phyloP scores from a whole-genome alignment of 2,113 vertebrate genomes.

The Salvelinus sp. region DNA sequence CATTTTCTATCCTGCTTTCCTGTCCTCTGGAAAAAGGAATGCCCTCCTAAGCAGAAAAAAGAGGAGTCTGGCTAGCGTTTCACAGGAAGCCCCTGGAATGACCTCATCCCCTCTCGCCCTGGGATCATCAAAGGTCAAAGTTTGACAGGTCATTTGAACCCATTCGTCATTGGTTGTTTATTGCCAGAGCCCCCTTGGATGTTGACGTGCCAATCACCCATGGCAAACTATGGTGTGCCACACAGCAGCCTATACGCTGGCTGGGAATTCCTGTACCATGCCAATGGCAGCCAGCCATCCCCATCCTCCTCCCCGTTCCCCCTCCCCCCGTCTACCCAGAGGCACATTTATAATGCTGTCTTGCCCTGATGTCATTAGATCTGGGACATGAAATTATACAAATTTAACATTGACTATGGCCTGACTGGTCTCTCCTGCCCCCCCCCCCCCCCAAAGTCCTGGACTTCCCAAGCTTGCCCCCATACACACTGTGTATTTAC shows the following conservation, averaged over 20 bases:
- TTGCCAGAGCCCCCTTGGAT: conserved; percentile 70
- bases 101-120: conserved; percentile 65
- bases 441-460: too few relatives aligned
- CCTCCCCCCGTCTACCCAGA: too few relatives aligned
- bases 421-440: too few relatives aligned
- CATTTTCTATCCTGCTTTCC: conserved; percentile 12
- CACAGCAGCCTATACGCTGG: conserved; percentile 62
- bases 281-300: conserved; percentile 50
- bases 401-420: too few relatives aligned
- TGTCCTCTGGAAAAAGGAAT: conserved; percentile 26
- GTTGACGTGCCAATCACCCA: conserved; percentile 74
- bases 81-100: conserved; percentile 69
- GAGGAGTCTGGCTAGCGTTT: conserved; percentile 21
- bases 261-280: conserved; percentile 61
- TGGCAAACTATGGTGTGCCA: conserved; percentile 60
- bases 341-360: not conserved
- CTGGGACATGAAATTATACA: conserved; percentile 17
- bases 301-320: not conserved
- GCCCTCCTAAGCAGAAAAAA: conserved; percentile 21
- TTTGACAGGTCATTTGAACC: conserved; percentile 77
- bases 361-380: conserved; percentile 31
- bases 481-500: not conserved
- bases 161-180: conserved; percentile 81
- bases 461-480: too few relatives aligned
- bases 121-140: conserved; percentile 81